phyloP scores from a whole-genome alignment of 53 echinoderm and acorn worm species.

The Echinarachnius parma region DNA sequence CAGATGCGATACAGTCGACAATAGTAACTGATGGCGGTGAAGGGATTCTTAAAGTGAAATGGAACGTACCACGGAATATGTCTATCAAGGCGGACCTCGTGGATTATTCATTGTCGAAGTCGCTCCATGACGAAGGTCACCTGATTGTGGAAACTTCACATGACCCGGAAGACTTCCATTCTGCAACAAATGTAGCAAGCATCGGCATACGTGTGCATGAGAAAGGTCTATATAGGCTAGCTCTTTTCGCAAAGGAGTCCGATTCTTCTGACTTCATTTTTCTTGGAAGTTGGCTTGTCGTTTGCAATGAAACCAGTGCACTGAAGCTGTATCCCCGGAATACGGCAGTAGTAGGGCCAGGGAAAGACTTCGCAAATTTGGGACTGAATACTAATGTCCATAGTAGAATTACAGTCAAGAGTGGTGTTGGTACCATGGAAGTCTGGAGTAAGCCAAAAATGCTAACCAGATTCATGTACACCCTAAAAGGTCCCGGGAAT shows the following conservation, averaged over 20 bases:
- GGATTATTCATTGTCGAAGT: neutral
- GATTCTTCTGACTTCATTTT: neutral
- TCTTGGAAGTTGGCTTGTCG: constrained; percentile 6
- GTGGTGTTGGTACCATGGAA: constrained; percentile 14
- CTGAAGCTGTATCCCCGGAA: neutral
- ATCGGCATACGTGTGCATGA: neutral
- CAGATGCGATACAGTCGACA: neutral
- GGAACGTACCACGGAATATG: too few relatives aligned
- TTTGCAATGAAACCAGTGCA: neutral
- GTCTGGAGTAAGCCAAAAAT: neutral
- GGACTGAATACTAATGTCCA: constrained; percentile 5
- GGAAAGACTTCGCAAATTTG: neutral
- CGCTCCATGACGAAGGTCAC: neutral
- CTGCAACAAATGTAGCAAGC: too few relatives aligned
- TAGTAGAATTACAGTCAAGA: neutral
- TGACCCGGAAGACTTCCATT: too few relatives aligned
- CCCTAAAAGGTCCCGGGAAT: neutral
- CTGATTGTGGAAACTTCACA: neutral
- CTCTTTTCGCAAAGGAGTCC: constrained; percentile 3
- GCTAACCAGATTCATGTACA: neutral
- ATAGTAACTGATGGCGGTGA: constrained; percentile 5
- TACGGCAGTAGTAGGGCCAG: neutral
- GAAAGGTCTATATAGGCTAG: constrained; percentile 8
- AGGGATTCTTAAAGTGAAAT: neutral
- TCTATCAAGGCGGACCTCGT: constrained; percentile 2